Base-by-base conservation (phyloP, 2,888 invertebrate species). In the Eutolmus rufibarbis region DNA sequence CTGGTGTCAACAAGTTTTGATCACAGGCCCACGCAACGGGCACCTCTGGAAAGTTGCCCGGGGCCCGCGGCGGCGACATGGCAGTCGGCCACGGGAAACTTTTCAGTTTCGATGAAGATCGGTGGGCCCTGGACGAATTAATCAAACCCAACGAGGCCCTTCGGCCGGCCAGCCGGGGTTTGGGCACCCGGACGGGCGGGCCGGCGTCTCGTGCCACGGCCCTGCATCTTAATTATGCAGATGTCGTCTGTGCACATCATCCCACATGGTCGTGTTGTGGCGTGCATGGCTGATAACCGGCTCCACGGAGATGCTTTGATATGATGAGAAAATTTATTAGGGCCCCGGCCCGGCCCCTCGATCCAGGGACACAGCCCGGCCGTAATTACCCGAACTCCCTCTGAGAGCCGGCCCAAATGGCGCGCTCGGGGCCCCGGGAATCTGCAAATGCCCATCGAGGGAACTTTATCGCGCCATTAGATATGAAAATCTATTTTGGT, bases 401-500 rank as follows among this genome's bases (percentile, higher is more conserved):
- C 56, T 0, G 51, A 51, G 81, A 56, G 56, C 23, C 34, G 81
- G 31, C 14, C 43, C 56, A 81, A 81, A 40, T 66, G 66, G 66
- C 28, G 23, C 84, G 9, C 37, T 34, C 14, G 84, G 23, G 40
- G 66, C 37, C 84, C 23, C 23, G 28, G 74, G 37, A 37, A 43
- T 84, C 66, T 74, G 84, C 40, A 57, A 84, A 66, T 66, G 84
- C 34, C 84, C 84, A 84, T 66, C 74, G 84, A 57, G 84, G 74
- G 84, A 84, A 84, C 66, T 84, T 84, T 84, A 84, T 84, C 84
- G 84, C 74, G 66, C 82, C 66, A 84, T 84, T 84, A 84, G 84
- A 84, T 84, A 84, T 84, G 84, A 84, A 81, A 84, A 84, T 84
- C 84, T 84, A 84, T 84, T 84, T 84, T 74, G 40, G 74, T 84